A percentile compares a stretch with the other conserved stretches of the same genome.
Evolutionary conservation across 2,113 vertebrate species (phyloP).

Genomic region (Poicephalus gulielmi): DNA sequence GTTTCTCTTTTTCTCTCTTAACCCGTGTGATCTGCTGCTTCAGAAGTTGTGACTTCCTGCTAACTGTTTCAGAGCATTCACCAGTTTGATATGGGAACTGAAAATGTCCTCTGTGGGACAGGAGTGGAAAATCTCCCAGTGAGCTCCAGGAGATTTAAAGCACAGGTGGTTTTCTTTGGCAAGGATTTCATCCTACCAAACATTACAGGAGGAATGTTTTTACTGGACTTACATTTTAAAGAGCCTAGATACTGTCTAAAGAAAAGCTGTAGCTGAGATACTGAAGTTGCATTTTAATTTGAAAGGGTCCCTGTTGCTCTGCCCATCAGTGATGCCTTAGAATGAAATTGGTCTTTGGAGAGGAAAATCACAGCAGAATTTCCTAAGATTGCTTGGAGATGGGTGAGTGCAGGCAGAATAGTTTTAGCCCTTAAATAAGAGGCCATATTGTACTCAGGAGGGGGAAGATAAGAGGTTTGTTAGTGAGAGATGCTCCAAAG

Average conservation of each 20-base stretch:
- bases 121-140: background rate
- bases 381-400: background rate
- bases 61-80: background rate
- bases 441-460: background rate
- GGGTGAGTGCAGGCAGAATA: background rate
- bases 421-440: background rate
- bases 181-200: background rate
- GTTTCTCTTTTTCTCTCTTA: background rate
- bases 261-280: background rate
- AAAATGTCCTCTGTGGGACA: background rate
- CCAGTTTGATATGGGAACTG: rapidly evolving
- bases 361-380: background rate
- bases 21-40: background rate
- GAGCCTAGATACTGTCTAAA: background rate
- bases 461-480: background rate
- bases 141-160: background rate
- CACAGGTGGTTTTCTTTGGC: background rate
- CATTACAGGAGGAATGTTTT: background rate
- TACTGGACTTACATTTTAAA: background rate
- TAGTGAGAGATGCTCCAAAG: background rate
- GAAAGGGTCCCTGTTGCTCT: background rate
- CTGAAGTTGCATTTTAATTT: background rate
- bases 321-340: background rate
- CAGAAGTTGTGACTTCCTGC: background rate
- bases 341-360: background rate